These are phyloP conservation scores for Danio albolineatus DNA, from an alignment of 2,797 vertebrate species.

Conservation along the genomic window DNA sequence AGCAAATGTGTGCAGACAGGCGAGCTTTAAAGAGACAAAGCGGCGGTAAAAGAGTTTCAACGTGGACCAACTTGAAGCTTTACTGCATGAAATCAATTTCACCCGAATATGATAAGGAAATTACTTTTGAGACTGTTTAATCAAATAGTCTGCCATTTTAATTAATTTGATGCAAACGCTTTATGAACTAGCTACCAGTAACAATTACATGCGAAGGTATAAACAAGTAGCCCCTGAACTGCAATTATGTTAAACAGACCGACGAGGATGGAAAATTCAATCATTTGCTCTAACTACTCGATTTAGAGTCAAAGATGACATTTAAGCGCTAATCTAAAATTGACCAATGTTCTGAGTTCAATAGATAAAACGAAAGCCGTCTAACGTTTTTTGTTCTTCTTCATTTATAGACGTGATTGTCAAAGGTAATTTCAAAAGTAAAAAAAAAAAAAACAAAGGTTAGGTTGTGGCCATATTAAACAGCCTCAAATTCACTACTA, in stretches of 20 bases:
- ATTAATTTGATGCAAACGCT: constrained; percentile 76
- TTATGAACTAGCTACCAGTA: constrained; percentile 35
- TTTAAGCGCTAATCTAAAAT: constrained; percentile 28
- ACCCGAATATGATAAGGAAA: constrained; percentile 67
- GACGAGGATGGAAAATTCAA: background rate
- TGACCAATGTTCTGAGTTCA: background rate
- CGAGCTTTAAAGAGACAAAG: constrained; percentile 62
- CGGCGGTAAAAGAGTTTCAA: constrained; percentile 61
- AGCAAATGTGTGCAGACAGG: constrained; percentile 73
- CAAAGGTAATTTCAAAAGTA: background rate
- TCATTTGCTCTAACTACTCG: constrained; percentile 36
- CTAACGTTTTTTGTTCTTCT: background rate
- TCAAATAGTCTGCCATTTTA: constrained; percentile 79
- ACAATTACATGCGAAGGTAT: constrained; percentile 45
- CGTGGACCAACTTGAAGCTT: constrained; percentile 60
- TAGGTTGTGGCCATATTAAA: background rate
- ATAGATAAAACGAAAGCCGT: background rate
- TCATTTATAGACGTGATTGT: background rate
- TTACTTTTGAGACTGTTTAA: constrained; percentile 80
- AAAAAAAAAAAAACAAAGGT: background rate
- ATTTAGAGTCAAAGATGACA: constrained; percentile 33
- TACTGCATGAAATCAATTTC: constrained; percentile 66
- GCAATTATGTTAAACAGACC: constrained; percentile 40
- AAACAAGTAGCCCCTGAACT: constrained; percentile 48
- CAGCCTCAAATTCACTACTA: constrained; percentile 9